Evolutionary conservation across 2,797 vertebrate species (phyloP), one percentile per base, ranked within the genome.

Genomic region (Diceros bicornis): DNA sequence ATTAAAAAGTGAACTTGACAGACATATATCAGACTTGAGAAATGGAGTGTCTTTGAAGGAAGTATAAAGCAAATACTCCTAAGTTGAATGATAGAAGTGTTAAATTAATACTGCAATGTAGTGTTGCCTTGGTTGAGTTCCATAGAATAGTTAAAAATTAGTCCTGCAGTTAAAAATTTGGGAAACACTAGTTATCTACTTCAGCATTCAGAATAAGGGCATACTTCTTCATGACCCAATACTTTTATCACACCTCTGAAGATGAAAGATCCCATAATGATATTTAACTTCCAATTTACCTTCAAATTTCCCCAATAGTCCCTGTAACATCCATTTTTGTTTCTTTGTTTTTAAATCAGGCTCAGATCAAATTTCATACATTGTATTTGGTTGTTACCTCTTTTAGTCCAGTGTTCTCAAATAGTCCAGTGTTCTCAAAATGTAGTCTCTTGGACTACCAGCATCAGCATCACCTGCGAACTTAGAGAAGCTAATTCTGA

Each of bases 261-360:
- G 87, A 50, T 66, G 62, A 23, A 79, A 81, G 89, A 71, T n/a
- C 0, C 7, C 32, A 25, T 69, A 64, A 20, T 44, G 37, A 64
- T 69, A 12, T 21, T 71, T 87, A 57, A 71, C 87, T 47, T 74
- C 9, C 18, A 77, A 17, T 25, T 82, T 68, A 82, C 3, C 75
- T 79, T 86, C 59, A 16, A 1, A 72, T 93, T 83, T 90, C 32
- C 41, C 14, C 18, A 59, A 0, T 5, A 87, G 27, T n/a, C 10
- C 27, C 59, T 83, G 0, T 64, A 64, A 72, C 64, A n/a, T 41
- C 4, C 50, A 52, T 75, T 75, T 62, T 41, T n/a, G 7, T 17
- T 47, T 41, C 7, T 84, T 89, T 93, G 10, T 89, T 96, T 94
- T 78, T n/a, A 93, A 92, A 87, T 93, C 11, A 47, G n/a, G 4